These are phyloP conservation scores for Jacana jacana DNA, from an alignment of 2,113 vertebrate species.

Conservation along the genomic window DNA sequence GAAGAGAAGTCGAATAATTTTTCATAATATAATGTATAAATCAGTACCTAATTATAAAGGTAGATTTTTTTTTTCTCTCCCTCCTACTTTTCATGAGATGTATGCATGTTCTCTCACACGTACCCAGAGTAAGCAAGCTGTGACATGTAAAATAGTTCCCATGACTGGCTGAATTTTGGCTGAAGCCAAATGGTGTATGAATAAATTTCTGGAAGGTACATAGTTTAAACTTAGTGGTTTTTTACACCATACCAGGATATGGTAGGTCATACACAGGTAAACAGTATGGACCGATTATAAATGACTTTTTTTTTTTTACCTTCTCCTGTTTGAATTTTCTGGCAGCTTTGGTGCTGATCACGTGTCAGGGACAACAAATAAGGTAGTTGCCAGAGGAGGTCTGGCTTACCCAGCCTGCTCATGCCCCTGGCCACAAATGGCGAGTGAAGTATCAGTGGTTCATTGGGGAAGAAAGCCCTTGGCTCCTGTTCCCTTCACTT, in stretches of 20 bases:
- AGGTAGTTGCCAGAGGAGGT: neutral
- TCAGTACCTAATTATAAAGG: neutral
- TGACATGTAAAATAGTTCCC: conserved; percentile 26
- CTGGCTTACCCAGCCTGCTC: neutral
- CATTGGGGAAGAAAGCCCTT: neutral
- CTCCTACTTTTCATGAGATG: neutral
- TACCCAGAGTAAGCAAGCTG: neutral
- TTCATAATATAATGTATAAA: neutral
- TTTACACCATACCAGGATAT: neutral
- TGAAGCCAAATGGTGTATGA: neutral
- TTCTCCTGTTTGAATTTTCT: neutral
- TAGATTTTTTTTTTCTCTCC: neutral
- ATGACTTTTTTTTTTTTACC: neutral
- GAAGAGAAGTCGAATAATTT: neutral
- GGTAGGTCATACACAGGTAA: neutral
- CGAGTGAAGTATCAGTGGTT: neutral
- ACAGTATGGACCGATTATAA: neutral
- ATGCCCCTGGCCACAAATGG: neutral
- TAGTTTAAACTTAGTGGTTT: neutral
- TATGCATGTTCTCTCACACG: neutral
- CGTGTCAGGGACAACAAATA: neutral
- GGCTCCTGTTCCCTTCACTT: neutral
- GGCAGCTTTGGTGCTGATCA: neutral
- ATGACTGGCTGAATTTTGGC: neutral
- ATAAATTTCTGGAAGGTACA: conserved; percentile 13